Conservation (phyloP, 2,113 vertebrate species). For the Gobio gobio region DNA sequence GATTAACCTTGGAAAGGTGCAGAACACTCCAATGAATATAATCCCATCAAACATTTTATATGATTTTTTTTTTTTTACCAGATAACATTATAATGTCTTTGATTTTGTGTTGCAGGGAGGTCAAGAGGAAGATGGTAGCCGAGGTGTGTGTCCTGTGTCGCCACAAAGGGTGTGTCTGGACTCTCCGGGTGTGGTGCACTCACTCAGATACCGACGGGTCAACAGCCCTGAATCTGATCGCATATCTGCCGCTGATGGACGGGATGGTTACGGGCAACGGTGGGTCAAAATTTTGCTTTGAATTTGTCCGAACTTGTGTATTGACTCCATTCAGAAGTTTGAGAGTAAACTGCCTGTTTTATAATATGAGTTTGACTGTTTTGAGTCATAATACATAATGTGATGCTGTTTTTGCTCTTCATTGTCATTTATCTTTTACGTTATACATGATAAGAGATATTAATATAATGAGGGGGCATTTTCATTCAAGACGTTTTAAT, state of each 20-base stretch:
- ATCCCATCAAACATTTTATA: not conserved
- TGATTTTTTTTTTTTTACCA: not conserved
- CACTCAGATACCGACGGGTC: conserved; percentile 86
- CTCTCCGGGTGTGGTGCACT: conserved; percentile 85
- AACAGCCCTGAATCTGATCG: conserved; percentile 94
- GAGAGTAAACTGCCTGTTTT: not conserved
- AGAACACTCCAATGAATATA: conserved; percentile 41
- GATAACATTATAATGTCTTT: not conserved
- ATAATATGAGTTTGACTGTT: not conserved
- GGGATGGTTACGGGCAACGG: conserved; percentile 89
- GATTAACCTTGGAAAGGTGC: conserved; percentile 97
- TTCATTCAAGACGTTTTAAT: not conserved
- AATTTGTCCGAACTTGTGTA: not conserved
- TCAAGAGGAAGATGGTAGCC: conserved; percentile 89
- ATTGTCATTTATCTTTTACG: not conserved
- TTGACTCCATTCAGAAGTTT: not conserved
- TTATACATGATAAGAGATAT: not conserved
- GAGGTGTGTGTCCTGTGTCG: conserved; percentile 82
- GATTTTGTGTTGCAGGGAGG: conserved; percentile 72
- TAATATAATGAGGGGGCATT: not conserved
- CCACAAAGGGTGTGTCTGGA: conserved; percentile 87
- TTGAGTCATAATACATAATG: not conserved
- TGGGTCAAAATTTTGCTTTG: conserved; percentile 55
- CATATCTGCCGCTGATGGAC: conserved; percentile 86
- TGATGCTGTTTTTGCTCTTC: not conserved